phyloP scores from a whole-genome alignment of 2,888 invertebrate genomes.

The Macrophya alboannulata region DNA sequence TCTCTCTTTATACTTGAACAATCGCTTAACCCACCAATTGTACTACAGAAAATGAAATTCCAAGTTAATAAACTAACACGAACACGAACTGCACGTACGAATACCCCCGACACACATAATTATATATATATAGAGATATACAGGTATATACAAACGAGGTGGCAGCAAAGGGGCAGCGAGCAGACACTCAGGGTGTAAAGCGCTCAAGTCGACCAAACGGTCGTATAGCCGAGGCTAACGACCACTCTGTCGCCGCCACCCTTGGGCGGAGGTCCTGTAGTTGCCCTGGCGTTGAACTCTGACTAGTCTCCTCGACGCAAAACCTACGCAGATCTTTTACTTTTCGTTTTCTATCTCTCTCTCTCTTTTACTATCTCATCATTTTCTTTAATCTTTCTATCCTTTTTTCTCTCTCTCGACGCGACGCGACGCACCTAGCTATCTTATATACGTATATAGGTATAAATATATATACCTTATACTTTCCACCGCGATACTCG shows the following conservation, averaged over 20 bases:
- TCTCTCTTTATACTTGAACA: neutral
- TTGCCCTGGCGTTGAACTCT: too few species aligned
- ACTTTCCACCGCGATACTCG: neutral
- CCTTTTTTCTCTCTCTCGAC: too few species aligned
- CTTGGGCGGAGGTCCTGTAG: neutral
- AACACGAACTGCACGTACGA: too few species aligned
- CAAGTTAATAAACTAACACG: constrained; percentile 25
- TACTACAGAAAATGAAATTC: neutral
- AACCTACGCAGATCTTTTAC: constrained; percentile 1
- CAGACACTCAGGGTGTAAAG: constrained; percentile 27
- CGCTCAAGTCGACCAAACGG: constrained; percentile 30
- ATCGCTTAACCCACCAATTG: neutral
- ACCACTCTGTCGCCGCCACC: constrained; percentile 39
- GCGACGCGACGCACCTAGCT: too few species aligned
- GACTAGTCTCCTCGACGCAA: neutral
- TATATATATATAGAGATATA: neutral
- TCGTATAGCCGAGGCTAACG: constrained; percentile 27
- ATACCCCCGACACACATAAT: too few species aligned
- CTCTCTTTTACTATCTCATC: too few species aligned
- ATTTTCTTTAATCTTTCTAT: too few species aligned
- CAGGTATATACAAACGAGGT: neutral
- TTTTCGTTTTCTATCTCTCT: too few species aligned
- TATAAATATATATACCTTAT: too few species aligned
- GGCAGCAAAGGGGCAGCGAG: constrained; percentile 16
- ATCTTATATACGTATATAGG: too few species aligned